Percentiles rank a stretch among this genome's conserved stretches.
Conservation (phyloP, 2,888 invertebrate species). For the Synanthedon tipuliformis region DNA sequence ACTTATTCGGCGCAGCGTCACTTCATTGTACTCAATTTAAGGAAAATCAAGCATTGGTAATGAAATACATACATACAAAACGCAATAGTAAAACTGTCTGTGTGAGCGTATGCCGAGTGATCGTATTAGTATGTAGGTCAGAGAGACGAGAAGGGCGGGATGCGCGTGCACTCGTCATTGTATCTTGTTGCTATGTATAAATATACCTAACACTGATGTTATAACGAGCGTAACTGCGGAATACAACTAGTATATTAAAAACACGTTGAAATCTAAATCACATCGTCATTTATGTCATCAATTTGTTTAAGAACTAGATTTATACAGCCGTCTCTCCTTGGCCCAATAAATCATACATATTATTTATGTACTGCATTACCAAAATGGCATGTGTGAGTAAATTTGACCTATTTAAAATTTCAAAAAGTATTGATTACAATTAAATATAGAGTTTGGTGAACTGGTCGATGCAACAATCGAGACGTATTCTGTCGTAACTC, state of each 20-base stretch:
- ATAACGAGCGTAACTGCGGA: neutral
- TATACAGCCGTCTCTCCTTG: neutral
- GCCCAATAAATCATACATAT: neutral
- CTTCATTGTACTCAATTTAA: no score
- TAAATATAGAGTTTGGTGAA: neutral
- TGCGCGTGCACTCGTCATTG: slow-evolving; percentile 11
- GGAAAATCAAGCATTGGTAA: no score
- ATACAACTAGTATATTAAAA: no score
- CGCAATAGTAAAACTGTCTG: neutral
- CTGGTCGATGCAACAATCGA: slow-evolving; percentile 10
- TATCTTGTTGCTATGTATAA: slow-evolving; percentile 10
- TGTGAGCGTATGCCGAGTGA: slow-evolving; percentile 1
- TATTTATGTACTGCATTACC: no score
- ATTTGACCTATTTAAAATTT: no score
- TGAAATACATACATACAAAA: no score
- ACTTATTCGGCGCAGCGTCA: neutral
- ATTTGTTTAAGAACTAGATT: neutral
- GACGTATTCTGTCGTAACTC: slow-evolving; percentile 37
- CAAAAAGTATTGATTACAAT: neutral
- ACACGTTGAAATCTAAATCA: no score
- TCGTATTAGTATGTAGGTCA: slow-evolving; percentile 36
- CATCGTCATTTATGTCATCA: no score
- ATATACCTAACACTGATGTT: neutral
- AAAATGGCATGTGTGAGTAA: no score
- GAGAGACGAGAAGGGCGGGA: slow-evolving; percentile 28